phyloP scores from a whole-genome alignment of 2,797 vertebrate species.

The Thripadectes ignobilis region DNA sequence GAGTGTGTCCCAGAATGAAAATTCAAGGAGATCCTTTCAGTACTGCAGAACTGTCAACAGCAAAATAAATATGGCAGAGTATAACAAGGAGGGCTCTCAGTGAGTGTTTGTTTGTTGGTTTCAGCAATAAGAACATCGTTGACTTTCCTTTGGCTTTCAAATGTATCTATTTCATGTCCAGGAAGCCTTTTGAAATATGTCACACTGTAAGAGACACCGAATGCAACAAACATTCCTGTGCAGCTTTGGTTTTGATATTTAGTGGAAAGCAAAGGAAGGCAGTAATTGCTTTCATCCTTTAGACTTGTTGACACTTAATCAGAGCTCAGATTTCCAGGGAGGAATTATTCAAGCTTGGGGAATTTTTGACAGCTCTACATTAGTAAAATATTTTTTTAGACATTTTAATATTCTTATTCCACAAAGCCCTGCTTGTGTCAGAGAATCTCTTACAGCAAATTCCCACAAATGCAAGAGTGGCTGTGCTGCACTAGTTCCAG shows the following conservation, averaged over 20 bases:
- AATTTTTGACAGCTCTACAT: neutral
- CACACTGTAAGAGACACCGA: neutral
- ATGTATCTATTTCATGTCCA: neutral
- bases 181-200: neutral
- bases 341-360: neutral
- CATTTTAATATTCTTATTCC: neutral
- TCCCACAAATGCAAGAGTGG: neutral
- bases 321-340: neutral
- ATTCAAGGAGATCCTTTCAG: neutral
- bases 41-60: neutral
- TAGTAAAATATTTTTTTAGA: neutral
- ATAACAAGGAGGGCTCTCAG: neutral
- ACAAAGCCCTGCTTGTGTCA: neutral
- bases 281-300: conserved; percentile 19
- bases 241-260: neutral
- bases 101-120: neutral
- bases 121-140: neutral
- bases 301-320: neutral
- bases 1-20: neutral
- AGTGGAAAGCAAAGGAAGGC: neutral
- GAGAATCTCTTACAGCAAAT: neutral
- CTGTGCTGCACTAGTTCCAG: neutral
- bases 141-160: neutral
- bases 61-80: neutral
- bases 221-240: neutral